A percentile compares a stretch with the other conserved stretches of the same genome.
These are phyloP conservation scores for Nipponia nippon DNA, from an alignment of 2,113 vertebrate species.

Conservation along the genomic window DNA sequence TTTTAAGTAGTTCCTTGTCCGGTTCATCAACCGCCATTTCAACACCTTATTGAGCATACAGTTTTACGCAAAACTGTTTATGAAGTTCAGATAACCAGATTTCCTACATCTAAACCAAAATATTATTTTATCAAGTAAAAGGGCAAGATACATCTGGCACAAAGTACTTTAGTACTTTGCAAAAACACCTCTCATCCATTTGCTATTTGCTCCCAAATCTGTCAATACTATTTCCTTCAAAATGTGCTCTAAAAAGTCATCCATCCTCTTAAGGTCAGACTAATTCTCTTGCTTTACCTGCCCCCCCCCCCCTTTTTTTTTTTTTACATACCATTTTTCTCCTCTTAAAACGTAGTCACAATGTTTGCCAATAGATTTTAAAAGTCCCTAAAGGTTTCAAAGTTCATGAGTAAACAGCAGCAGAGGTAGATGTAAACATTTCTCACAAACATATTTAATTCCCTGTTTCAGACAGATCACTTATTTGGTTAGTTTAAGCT, in stretches of 20 bases:
- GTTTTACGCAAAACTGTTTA: background rate
- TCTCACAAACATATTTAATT: background rate
- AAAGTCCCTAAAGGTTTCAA: background rate
- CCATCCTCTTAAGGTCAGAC: background rate
- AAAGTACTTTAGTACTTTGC: background rate
- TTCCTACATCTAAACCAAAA: background rate
- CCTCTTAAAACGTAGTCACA: background rate
- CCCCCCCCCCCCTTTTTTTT: fast-evolving
- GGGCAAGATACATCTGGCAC: background rate
- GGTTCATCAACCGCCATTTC: background rate
- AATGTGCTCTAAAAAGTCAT: background rate
- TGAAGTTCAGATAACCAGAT: background rate
- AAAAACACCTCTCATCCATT: background rate
- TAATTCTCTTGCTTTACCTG: no score
- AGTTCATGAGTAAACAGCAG: background rate
- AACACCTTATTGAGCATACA: no score
- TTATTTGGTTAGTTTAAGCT: background rate
- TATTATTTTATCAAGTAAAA: background rate
- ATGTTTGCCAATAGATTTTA: background rate
- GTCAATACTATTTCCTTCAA: background rate
- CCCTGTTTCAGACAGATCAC: background rate
- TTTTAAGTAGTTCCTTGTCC: background rate
- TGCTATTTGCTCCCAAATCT: background rate
- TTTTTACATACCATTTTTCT: background rate
- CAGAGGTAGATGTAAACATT: background rate